These are phyloP conservation scores for Drosophila virilis DNA, from an alignment of 1,140 invertebrate genomes.

Conservation along the genomic window DNA sequence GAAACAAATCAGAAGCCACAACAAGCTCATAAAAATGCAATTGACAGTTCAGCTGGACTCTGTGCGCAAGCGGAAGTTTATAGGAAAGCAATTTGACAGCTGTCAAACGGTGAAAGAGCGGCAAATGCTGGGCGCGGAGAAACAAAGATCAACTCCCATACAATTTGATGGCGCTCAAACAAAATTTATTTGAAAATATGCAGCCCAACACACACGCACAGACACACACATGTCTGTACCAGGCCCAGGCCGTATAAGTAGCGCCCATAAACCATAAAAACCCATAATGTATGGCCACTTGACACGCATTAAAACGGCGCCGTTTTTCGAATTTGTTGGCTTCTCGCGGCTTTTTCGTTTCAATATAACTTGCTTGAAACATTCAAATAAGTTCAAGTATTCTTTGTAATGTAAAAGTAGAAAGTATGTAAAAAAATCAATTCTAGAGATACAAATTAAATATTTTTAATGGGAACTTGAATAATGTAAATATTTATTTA, in stretches of 20 bases:
- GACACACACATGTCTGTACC: slow-evolving; percentile 1
- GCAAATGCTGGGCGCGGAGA: neutral
- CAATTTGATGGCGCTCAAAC: slow-evolving; percentile 38
- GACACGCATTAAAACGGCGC: slow-evolving; percentile 71
- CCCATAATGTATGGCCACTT: slow-evolving; percentile 74
- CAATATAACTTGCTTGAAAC: neutral
- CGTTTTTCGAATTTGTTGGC: slow-evolving; percentile 19
- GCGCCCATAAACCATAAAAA: slow-evolving; percentile 73
- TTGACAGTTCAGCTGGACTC: slow-evolving; percentile 49
- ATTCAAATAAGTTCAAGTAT: neutral
- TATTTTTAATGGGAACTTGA: too few relatives aligned
- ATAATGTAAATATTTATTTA: too few relatives aligned
- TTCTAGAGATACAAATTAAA: neutral
- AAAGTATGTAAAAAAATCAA: neutral
- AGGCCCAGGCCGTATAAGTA: slow-evolving; percentile 45
- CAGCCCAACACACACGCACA: neutral
- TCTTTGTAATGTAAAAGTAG: neutral
- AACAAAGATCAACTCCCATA: slow-evolving; percentile 2
- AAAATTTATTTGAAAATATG: slow-evolving; percentile 28
- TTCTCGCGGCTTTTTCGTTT: slow-evolving; percentile 5
- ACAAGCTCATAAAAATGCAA: slow-evolving; percentile 68
- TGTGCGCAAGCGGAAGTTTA: slow-evolving; percentile 38
- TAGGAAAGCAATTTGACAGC: slow-evolving; percentile 44
- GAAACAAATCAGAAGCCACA: slow-evolving; percentile 23
- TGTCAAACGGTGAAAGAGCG: slow-evolving; percentile 30